Percentiles rank a stretch among this genome's conserved stretches.
phyloP scores from a whole-genome alignment of 2,113 vertebrate genomes.

The Calyptomena viridis region DNA sequence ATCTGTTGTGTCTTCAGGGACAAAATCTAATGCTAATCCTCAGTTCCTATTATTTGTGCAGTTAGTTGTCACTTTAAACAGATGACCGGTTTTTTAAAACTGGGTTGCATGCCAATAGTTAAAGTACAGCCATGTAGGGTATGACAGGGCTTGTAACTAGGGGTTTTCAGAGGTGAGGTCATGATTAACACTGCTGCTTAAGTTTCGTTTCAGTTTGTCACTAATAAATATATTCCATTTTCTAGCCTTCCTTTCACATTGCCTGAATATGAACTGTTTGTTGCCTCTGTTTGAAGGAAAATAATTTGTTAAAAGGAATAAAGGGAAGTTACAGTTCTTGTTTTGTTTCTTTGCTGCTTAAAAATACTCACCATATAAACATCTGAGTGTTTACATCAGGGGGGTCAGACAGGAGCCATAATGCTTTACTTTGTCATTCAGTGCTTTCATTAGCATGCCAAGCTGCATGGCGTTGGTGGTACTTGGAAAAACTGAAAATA shows the following conservation, averaged over 20 bases:
- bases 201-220: too few species aligned
- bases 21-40: neutral
- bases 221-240: constrained; percentile 49
- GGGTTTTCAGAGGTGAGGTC: constrained; percentile 69
- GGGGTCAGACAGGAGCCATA: neutral
- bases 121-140: constrained; percentile 78
- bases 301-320: neutral
- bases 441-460: neutral
- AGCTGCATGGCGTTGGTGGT: neutral
- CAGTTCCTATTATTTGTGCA: constrained; percentile 39
- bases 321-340: neutral
- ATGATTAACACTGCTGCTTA: too few species aligned
- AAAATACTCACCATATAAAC: constrained; percentile 6
- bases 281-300: neutral
- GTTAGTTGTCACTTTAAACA: constrained; percentile 71
- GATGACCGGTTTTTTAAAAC: constrained; percentile 64
- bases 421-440: neutral
- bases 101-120: constrained; percentile 65
- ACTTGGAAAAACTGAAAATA: neutral
- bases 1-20: neutral
- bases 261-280: neutral
- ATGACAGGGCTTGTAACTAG: constrained; percentile 42
- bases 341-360: neutral
- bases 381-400: neutral
- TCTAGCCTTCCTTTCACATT: neutral